Evolutionary conservation across 1,140 invertebrate species (phyloP), one percentile per base, ranked within the genome.

Genomic region (Drosophila sp.): DNA sequence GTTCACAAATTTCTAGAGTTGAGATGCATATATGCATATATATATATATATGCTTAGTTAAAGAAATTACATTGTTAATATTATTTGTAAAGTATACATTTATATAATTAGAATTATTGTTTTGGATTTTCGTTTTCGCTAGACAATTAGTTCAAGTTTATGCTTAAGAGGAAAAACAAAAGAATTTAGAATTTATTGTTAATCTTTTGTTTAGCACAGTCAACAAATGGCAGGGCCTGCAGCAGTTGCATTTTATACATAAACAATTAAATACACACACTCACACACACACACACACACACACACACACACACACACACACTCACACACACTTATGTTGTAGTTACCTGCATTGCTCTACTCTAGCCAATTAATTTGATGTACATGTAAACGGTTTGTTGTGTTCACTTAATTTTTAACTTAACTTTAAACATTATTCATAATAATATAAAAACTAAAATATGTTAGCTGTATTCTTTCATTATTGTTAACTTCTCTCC

Each of bases 301-400:
- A 76, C 56, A 43, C 57, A 61, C 48, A 77, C 36, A 65, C 53
- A 57, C 36, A 29, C 46, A 34, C 59, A 45, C 34, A 57, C 54
- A 62, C 13, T 72, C 56, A 43, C 57, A 61, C 48, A 77, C 36
- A 65, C 53, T 51, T 75, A 51, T 56, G 54, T 61, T 61, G 59
- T 65, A 72, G 78, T 62, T 48, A 51, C 36, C 48, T 67, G 45
- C 18, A 67, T 80, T 78, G 72, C 74, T 81, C 70, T 80, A 65
- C 62, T 86, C 74, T 87, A 86, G 83, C 83, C 76, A 86, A 86
- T 82, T 89, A 76, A 71, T 61, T 45, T 70, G 62, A 25, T 82
- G 78, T 82, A 81, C 58, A 25, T 82, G 78, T 82, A 81, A 81
- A 87, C 82, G 83, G 83, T 87, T 87, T 82, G 82, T 89, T 87